A percentile compares a stretch with the other conserved stretches of the same genome.
These are phyloP conservation scores for Picus viridis DNA, from an alignment of 2,797 vertebrate genomes.

Conservation along the genomic window DNA sequence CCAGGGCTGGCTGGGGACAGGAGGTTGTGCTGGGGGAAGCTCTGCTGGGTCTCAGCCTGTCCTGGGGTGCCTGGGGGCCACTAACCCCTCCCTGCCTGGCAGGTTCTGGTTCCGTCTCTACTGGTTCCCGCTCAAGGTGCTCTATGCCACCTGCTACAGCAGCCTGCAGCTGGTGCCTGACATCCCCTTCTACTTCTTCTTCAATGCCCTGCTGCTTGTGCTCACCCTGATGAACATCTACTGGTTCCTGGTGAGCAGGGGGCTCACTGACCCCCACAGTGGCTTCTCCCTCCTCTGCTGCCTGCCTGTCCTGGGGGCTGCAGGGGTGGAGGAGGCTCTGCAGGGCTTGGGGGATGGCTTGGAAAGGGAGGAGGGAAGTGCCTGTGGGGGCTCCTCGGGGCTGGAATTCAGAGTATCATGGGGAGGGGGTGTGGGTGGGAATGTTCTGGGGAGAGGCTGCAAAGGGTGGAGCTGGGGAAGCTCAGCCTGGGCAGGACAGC, in stretches of 20 bases:
- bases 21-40: neutral
- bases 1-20: neutral
- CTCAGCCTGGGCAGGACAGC: neutral
- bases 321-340: accelerated
- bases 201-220: slow-evolving; percentile 89
- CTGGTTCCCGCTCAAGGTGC: slow-evolving; percentile 98
- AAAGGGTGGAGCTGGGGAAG: neutral
- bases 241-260: slow-evolving; percentile 94
- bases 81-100: neutral
- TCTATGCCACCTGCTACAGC: slow-evolving; percentile 90
- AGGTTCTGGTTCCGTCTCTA: slow-evolving; percentile 99
- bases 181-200: slow-evolving; percentile 99
- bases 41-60: neutral
- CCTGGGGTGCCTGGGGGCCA: accelerated
- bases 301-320: neutral
- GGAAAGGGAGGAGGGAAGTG: neutral
- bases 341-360: accelerated
- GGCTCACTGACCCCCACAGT: neutral
- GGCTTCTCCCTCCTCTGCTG: neutral
- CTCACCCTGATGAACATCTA: slow-evolving; percentile 97
- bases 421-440: neutral
- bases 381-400: accelerated
- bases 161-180: slow-evolving; percentile 87
- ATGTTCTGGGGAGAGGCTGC: neutral
- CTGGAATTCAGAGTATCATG: accelerated